Percentiles rank a stretch among this genome's conserved stretches.
Evolutionary conservation across 2,797 vertebrate species (phyloP).

Genomic region (Esox lucius): DNA sequence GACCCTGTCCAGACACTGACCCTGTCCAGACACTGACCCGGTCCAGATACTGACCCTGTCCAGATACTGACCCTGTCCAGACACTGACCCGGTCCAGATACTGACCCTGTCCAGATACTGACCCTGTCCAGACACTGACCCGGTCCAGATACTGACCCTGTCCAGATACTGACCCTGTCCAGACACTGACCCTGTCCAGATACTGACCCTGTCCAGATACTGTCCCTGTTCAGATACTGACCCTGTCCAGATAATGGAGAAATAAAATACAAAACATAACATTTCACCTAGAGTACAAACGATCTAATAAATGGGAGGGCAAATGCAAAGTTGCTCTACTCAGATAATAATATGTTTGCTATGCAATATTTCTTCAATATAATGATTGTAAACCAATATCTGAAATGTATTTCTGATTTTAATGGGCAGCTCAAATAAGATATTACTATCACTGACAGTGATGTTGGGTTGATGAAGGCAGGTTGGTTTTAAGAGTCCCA

Average conservation of each 20-base stretch:
- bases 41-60: too few species aligned
- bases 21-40: too few species aligned
- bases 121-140: constrained; percentile 24
- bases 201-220: constrained; percentile 54
- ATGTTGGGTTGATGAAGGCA: not conserved
- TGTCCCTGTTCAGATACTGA: too few species aligned
- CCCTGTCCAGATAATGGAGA: constrained; percentile 34
- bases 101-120: too few species aligned
- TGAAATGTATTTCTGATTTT: not conserved
- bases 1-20: constrained; percentile 28
- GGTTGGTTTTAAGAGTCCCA: not conserved
- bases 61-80: constrained; percentile 45
- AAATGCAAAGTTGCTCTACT: constrained; percentile 38
- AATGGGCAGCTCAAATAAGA: not conserved
- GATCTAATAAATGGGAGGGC: constrained; percentile 42
- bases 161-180: constrained; percentile 48
- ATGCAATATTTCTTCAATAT: constrained; percentile 25
- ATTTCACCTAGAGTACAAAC: constrained; percentile 51
- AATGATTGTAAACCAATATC: not conserved
- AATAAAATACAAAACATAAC: constrained; percentile 45
- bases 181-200: too few species aligned
- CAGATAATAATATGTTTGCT: constrained; percentile 27
- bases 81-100: too few species aligned
- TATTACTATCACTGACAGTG: too few species aligned
- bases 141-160: too few species aligned